Percentiles rank a stretch among this genome's conserved stretches.
These are phyloP conservation scores for Terrapene triunguis DNA, from an alignment of 2,113 vertebrate species.

Conservation along the genomic window DNA sequence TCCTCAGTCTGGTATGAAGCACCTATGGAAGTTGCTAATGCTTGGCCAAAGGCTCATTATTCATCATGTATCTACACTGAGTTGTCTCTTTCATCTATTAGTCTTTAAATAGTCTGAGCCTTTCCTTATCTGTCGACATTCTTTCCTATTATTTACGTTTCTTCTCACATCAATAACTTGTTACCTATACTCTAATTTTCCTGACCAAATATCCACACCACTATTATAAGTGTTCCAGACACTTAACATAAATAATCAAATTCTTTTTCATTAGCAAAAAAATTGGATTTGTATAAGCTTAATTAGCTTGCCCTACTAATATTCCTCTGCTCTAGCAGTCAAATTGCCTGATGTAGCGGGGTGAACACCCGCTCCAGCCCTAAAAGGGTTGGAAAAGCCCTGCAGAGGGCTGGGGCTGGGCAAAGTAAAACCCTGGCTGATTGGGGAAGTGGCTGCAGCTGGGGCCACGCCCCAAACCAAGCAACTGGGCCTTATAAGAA, in stretches of 20 bases:
- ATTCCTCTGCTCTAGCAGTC: neutral
- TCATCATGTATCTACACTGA: slow-evolving; percentile 59
- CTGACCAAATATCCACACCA: slow-evolving; percentile 63
- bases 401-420: too few species aligned
- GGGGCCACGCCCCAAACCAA: too few species aligned
- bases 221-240: slow-evolving; percentile 69
- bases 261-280: slow-evolving; percentile 70
- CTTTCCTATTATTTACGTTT: slow-evolving; percentile 64
- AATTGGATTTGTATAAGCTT: slow-evolving; percentile 71
- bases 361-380: too few species aligned
- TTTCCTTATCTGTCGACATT: slow-evolving; percentile 53
- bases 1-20: neutral
- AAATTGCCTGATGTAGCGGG: neutral
- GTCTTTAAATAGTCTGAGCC: slow-evolving; percentile 55
- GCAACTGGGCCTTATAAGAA: too few species aligned
- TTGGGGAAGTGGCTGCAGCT: too few species aligned
- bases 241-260: slow-evolving; percentile 65
- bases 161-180: slow-evolving; percentile 42
- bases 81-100: slow-evolving; percentile 41
- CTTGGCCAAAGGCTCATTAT: slow-evolving; percentile 26
- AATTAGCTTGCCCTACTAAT: slow-evolving; percentile 71
- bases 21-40: neutral
- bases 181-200: slow-evolving; percentile 68
- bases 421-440: too few species aligned
- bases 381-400: too few species aligned